Evolutionary conservation across 2,888 invertebrate genomes (phyloP), one percentile per base, ranked within the genome.

Genomic region (Polylopha cassiicola): DNA sequence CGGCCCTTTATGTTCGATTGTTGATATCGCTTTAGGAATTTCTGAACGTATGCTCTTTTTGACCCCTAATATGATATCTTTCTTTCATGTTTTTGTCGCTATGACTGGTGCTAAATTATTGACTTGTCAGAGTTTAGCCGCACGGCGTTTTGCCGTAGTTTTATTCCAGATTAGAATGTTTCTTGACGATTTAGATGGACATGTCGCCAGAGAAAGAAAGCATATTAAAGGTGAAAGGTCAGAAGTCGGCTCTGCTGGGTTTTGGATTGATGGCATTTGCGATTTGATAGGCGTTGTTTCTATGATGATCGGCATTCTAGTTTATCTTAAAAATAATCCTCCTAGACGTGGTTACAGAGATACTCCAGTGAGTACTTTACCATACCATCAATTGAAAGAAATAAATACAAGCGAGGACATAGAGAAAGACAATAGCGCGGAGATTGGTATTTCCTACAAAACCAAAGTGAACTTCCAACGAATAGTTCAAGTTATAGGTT

Each of bases 111-210:
- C 90, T 0, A 92, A 92, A 61, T 87, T 93, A 34, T 79, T 95
- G 26, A 89, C 92, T 2, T 91, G 90, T 33, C 92, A 92, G 57
- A 91, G 88, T 53, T 70, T 95, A 8, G 87, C 89, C 2, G 89
- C 89, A 13, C 85, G 95, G 15, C 87, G 95, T 11, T 49, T 93
- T 0, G 95, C 92, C 0, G 91, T 95, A 0, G 71, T 94, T 1
- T 65, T 95, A 10, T 95, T 94, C 65, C 92, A 94, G 75, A 71
- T 95, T 21, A 87, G 95, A 50, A 93, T 93, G 49, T 94, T 94
- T 77, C 70, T 95, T 33, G 96, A 96, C 59, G 93, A 94, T 58
- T 73, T 96, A 45, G 96, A 96, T 59, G 96, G 96, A 0, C 92
- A 94, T 59, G 92, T 96, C 2, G 95, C 95, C 1, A 88, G 95